Evolutionary conservation across 2,888 invertebrate species (phyloP).

Genomic region (Parochlus steinenii): DNA sequence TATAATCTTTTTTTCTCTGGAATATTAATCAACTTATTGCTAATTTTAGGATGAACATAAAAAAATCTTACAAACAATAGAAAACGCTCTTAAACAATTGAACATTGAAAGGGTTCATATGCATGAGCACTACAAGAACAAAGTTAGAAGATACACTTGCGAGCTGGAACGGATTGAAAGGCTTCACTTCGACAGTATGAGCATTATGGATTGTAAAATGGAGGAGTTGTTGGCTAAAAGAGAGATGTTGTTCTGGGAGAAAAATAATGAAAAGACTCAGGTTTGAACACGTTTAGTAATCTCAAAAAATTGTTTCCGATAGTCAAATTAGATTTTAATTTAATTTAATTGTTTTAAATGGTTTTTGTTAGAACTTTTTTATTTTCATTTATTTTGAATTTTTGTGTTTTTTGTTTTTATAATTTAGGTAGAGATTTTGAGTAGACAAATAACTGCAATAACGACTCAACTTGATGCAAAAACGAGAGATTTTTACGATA

Average conservation of each 20-base stretch:
- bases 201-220: constrained; percentile 39
- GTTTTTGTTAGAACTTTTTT: constrained; percentile 22
- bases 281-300: constrained; percentile 17
- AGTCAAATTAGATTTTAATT: constrained; percentile 12
- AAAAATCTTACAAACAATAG: constrained; percentile 46
- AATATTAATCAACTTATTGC: too few species aligned
- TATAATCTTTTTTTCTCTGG: too few species aligned
- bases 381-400: constrained; percentile 21
- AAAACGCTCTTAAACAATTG: constrained; percentile 48
- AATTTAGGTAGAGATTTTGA: constrained; percentile 48
- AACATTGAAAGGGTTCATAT: constrained; percentile 32
- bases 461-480: constrained; percentile 36
- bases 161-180: constrained; percentile 33
- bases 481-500: constrained; percentile 34
- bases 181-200: constrained; percentile 36
- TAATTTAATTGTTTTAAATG: constrained; percentile 16
- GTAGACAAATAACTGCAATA: constrained; percentile 40
- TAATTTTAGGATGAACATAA: constrained; percentile 47
- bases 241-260: constrained; percentile 30
- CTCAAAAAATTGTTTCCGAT: neutral
- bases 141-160: constrained; percentile 29
- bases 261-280: constrained; percentile 30
- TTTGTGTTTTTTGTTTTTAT: constrained; percentile 25
- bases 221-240: constrained; percentile 26
- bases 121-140: constrained; percentile 30